A percentile compares a stretch with the other conserved stretches of the same genome.
These are phyloP conservation scores for Sepioteuthis lessoniana DNA, from an alignment of 2,888 invertebrate genomes.

Conservation along the genomic window DNA sequence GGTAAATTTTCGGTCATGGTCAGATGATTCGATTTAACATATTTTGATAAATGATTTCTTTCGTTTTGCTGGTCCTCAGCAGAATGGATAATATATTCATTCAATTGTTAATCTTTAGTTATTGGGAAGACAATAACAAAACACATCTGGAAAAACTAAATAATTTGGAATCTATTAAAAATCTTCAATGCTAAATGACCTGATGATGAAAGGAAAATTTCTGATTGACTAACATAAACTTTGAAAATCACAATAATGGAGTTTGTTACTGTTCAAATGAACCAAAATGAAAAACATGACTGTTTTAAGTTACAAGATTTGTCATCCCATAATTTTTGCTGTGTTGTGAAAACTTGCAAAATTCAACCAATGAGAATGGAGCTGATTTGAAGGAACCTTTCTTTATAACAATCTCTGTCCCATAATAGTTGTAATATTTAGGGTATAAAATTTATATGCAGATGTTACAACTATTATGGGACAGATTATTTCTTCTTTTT, in stretches of 20 bases:
- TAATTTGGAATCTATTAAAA: not conserved
- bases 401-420: too few relatives aligned
- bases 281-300: not conserved
- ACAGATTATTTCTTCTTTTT: too few relatives aligned
- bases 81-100: too few relatives aligned
- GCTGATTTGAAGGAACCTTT: too few relatives aligned
- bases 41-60: not conserved
- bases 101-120: too few relatives aligned
- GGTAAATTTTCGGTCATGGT: not conserved
- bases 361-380: not conserved
- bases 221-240: not conserved
- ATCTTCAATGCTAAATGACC: not conserved
- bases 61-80: not conserved
- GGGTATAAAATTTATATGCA: too few relatives aligned
- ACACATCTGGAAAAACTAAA: not conserved
- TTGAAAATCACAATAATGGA: not conserved
- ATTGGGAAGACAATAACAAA: not conserved
- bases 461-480: too few relatives aligned
- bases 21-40: not conserved
- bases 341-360: not conserved
- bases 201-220: not conserved
- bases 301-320: not conserved
- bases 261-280: not conserved
- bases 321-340: not conserved
- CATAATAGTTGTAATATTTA: too few relatives aligned